Percentiles rank a stretch among this genome's conserved stretches.
Conservation (phyloP, 2,888 invertebrate genomes). For the Rhagonycha lutea region DNA sequence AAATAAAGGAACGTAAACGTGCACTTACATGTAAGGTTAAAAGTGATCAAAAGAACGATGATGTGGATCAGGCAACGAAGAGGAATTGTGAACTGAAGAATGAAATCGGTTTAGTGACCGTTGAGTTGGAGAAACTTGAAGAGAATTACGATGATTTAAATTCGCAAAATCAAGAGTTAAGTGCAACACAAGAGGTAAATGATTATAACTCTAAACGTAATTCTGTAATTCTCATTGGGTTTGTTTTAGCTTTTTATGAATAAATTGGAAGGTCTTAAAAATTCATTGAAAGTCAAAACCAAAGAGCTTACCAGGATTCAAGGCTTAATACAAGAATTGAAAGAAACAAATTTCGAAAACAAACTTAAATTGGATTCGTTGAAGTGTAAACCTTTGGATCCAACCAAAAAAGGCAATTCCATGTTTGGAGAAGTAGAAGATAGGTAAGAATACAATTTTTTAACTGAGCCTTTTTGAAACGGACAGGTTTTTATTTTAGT, state of each 20-base stretch:
- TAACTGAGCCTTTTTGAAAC: neutral
- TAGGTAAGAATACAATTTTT: conserved; percentile 34
- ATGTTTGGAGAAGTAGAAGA: conserved; percentile 52
- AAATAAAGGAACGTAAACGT: neutral
- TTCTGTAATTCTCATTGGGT: neutral
- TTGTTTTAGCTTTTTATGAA: neutral
- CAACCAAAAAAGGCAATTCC: conserved; percentile 47
- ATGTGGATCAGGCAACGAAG: neutral
- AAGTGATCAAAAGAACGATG: neutral
- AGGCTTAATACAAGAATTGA: conserved; percentile 39
- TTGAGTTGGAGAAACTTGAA: neutral
- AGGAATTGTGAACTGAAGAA: neutral
- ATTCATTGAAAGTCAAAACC: conserved; percentile 33
- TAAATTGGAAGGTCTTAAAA: conserved; percentile 15
- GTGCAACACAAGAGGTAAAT: neutral
- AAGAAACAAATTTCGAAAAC: conserved; percentile 41
- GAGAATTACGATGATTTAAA: neutral
- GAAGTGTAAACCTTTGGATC: conserved; percentile 43
- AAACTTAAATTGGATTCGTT: conserved; percentile 42
- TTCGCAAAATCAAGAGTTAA: neutral
- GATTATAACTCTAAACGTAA: neutral
- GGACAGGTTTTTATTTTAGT: neutral
- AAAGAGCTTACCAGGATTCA: conserved; percentile 38
- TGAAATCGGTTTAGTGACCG: neutral
- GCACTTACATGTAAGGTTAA: neutral